Evolutionary conservation across 1,140 invertebrate species (phyloP).

Genomic region (Cotesia chilonis): DNA sequence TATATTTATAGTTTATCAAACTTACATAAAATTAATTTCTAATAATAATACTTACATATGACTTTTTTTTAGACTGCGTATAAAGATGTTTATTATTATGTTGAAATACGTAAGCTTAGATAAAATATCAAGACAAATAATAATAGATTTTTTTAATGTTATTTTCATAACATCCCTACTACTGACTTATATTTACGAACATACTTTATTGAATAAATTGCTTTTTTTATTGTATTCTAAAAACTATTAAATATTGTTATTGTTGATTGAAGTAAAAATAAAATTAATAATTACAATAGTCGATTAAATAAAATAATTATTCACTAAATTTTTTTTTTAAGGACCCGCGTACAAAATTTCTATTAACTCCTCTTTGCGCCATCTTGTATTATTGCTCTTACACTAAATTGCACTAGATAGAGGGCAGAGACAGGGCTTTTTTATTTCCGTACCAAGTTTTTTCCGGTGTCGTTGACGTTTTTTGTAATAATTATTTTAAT

Average conservation of each 20-base stretch:
- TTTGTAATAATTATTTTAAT: constrained; percentile 1
- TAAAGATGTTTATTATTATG: constrained; percentile 8
- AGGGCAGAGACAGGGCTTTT: no score
- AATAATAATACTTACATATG: constrained; percentile 13
- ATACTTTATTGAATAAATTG: no score
- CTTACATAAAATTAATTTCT: background rate
- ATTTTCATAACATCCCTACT: constrained; percentile 7
- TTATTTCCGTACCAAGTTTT: background rate
- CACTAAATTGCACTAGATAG: no score
- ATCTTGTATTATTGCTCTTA: constrained; percentile 18
- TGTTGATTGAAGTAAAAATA: no score
- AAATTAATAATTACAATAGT: no score
- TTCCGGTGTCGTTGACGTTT: constrained; percentile 7
- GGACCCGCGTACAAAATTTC: constrained; percentile 11
- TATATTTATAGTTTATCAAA: constrained; percentile 5
- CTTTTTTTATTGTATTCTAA: no score
- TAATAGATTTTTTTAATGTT: background rate
- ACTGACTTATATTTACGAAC: no score
- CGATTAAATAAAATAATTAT: background rate
- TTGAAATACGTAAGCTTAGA: background rate
- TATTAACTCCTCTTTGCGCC: background rate
- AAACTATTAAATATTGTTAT: no score
- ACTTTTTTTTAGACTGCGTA: constrained; percentile 17
- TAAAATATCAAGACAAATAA: constrained; percentile 17
- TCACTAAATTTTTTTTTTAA: background rate